These are phyloP conservation scores for Colletes latitarsis DNA, from an alignment of 1,140 invertebrate genomes.

Conservation along the genomic window DNA sequence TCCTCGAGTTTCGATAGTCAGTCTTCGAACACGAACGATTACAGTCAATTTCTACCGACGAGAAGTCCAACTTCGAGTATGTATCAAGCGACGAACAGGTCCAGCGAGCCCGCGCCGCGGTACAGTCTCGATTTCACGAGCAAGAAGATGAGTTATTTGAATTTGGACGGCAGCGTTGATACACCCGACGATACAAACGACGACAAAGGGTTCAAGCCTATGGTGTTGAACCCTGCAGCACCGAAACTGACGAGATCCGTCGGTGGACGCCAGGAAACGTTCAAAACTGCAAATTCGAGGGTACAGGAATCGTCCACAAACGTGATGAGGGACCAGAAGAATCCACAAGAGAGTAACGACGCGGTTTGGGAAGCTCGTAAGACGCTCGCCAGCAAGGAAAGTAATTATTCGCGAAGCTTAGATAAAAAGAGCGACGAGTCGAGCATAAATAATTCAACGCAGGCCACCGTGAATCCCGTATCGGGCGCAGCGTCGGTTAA, in stretches of 20 bases:
- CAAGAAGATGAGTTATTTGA: conserved; percentile 40
- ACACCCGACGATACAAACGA: not conserved
- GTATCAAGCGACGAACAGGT: not conserved
- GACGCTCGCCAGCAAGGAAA: too few species aligned
- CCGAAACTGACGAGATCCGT: not conserved
- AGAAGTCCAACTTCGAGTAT: not conserved
- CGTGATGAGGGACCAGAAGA: not conserved
- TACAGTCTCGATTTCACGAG: conserved; percentile 29
- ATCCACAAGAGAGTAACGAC: not conserved
- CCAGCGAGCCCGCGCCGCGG: not conserved
- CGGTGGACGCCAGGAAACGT: not conserved
- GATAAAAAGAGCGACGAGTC: not conserved
- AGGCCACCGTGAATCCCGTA: not conserved
- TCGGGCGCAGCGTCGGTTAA: not conserved
- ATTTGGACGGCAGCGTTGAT: conserved; percentile 20
- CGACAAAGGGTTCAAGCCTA: not conserved
- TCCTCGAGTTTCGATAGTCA: not conserved
- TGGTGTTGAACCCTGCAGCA: accelerated
- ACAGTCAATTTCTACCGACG: not conserved
- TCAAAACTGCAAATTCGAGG: not conserved
- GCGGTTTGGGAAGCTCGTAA: too few species aligned
- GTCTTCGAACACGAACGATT: not conserved
- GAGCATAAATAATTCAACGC: conserved; percentile 20
- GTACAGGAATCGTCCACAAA: not conserved
- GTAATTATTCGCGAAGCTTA: not conserved